Conservation (phyloP, 1,140 invertebrate genomes). For the Drosophila varians region DNA sequence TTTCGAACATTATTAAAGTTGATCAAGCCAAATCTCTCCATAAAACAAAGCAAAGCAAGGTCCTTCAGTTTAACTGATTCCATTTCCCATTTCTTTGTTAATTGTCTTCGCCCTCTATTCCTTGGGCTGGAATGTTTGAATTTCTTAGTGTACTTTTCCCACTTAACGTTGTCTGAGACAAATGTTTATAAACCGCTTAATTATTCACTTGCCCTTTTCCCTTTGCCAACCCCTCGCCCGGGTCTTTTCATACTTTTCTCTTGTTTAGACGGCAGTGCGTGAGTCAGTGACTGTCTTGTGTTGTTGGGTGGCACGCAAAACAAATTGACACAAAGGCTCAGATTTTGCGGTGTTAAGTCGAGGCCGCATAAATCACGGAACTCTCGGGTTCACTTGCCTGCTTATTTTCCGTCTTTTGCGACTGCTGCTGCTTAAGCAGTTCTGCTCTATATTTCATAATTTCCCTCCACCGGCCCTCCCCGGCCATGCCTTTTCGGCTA, state of each 20-base stretch:
- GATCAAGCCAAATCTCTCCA: not conserved
- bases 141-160: constrained; percentile 16
- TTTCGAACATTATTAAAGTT: not conserved
- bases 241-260: constrained; percentile 29
- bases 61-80: not conserved
- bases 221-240: not conserved
- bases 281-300: constrained; percentile 34
- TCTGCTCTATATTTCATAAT: constrained; percentile 50
- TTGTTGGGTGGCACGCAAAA: constrained; percentile 57
- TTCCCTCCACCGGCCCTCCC: constrained; percentile 3
- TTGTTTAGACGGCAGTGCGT: constrained; percentile 18
- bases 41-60: not conserved
- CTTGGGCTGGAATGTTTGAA: not conserved
- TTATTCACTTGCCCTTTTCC: constrained; percentile 78
- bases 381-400: constrained; percentile 13
- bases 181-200: constrained; percentile 82
- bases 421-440: constrained; percentile 34
- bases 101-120: not conserved
- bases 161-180: constrained; percentile 62
- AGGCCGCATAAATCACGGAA: constrained; percentile 70
- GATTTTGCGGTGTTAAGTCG: constrained; percentile 77
- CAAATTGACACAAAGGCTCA: constrained; percentile 76
- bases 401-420: constrained; percentile 5
- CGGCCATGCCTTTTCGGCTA: constrained; percentile 27
- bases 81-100: not conserved